A percentile compares a stretch with the other conserved stretches of the same genome.
phyloP scores from a whole-genome alignment of 1,140 invertebrate genomes.

The Schmidtea mediterranea region DNA sequence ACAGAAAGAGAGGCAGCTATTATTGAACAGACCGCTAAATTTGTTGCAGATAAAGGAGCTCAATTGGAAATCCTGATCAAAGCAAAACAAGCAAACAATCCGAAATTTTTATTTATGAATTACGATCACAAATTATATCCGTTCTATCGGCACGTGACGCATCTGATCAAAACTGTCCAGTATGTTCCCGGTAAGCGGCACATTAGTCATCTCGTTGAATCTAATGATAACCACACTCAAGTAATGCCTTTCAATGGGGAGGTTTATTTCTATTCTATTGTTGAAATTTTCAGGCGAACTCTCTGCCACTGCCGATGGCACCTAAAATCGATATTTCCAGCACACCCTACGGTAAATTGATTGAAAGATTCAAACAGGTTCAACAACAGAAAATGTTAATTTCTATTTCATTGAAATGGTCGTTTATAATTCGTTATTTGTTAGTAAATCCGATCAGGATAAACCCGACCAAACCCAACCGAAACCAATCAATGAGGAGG shows the following conservation, averaged over 20 bases:
- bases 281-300: background rate
- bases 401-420: too few species aligned
- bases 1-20: slow-evolving; percentile 66
- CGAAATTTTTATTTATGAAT: slow-evolving; percentile 68
- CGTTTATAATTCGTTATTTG: too few species aligned
- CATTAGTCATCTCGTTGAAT: too few species aligned
- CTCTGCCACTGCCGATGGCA: background rate
- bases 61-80: slow-evolving; percentile 97
- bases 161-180: slow-evolving; percentile 44
- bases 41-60: slow-evolving; percentile 62
- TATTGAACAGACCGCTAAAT: slow-evolving; percentile 78
- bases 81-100: slow-evolving; percentile 72
- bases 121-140: slow-evolving; percentile 55
- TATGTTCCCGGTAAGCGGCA: slow-evolving; percentile 6
- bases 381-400: too few species aligned
- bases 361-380: background rate
- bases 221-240: too few species aligned
- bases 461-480: too few species aligned
- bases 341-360: background rate
- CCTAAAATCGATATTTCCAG: slow-evolving; percentile 3
- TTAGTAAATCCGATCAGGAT: too few species aligned
- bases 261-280: too few species aligned
- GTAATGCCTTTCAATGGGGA: background rate
- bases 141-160: slow-evolving; percentile 60
- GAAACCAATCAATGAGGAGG: too few species aligned